Evolutionary conservation across 2,797 vertebrate species (phyloP).

Genomic region (Lagocephalus sceleratus): DNA sequence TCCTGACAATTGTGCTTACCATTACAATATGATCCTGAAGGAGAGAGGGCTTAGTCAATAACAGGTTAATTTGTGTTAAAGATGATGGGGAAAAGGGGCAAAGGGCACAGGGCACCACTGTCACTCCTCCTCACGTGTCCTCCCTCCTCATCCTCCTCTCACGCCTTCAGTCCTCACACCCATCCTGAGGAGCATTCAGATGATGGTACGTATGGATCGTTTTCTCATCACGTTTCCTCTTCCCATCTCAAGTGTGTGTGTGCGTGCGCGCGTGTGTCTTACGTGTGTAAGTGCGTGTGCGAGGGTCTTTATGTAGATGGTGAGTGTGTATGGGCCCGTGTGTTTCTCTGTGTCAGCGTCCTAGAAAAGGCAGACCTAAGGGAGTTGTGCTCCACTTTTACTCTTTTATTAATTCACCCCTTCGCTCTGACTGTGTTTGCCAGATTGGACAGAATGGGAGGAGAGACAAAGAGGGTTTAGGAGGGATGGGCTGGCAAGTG

Average conservation of each 20-base stretch:
- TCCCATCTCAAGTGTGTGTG: slow-evolving; percentile 20
- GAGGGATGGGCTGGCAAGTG: slow-evolving; percentile 23
- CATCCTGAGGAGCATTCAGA: slow-evolving; percentile 11
- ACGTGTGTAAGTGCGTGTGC: slow-evolving; percentile 10
- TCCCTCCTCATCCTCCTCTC: slow-evolving; percentile 16
- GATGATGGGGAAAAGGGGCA: neutral
- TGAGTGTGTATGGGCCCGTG: slow-evolving; percentile 26
- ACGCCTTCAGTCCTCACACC: slow-evolving; percentile 6
- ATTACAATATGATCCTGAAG: too few relatives aligned
- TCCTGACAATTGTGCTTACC: too few relatives aligned
- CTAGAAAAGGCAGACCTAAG: slow-evolving; percentile 75
- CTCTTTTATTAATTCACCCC: slow-evolving; percentile 73
- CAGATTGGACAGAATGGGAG: slow-evolving; percentile 36
- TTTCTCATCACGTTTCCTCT: slow-evolving; percentile 18
- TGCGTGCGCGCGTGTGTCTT: slow-evolving; percentile 19
- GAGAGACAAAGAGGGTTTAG: slow-evolving; percentile 24
- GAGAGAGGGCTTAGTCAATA: too few relatives aligned
- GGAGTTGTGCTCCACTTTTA: slow-evolving; percentile 77
- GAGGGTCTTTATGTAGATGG: slow-evolving; percentile 29
- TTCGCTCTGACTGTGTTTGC: slow-evolving; percentile 57
- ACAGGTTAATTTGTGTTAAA: too few relatives aligned
- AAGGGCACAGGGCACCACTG: slow-evolving; percentile 12
- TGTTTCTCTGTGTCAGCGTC: slow-evolving; percentile 64
- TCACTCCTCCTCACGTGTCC: slow-evolving; percentile 17
- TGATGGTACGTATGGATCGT: slow-evolving; percentile 24